Evolutionary conservation across 2,888 invertebrate species (phyloP), one percentile per base, ranked within the genome.

Genomic region (Tachina lurida): DNA sequence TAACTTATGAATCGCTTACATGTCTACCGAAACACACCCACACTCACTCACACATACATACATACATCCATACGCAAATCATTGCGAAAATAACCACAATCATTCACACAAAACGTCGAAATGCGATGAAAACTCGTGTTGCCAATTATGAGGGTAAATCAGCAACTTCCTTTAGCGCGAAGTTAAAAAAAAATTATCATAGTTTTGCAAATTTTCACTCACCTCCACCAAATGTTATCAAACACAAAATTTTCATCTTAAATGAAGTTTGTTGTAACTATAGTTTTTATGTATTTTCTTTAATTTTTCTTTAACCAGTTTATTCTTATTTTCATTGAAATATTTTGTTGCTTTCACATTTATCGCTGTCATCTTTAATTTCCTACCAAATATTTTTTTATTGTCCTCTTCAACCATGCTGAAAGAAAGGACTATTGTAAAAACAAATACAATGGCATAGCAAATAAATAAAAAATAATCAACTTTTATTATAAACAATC

Each of bases 401-500:
- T 76, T 56, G n/a, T 31, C 17, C 12, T 63, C 9, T 41, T 19
- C 15, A 54, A 56, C 49, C 22, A 43, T 41, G 52, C 15, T 31
- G 4, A 31, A 31, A 31, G 31, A 31, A 31, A 75, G 62, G 54
- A 39, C 41, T 31, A 60, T 47, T 47, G 2, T 3, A 17, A 17
- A 54, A 54, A n/a, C 17, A 17, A 47, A n/a, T 31, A 31, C 7
- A 31, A 7, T 31, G 31, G 31, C 5, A 31, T 31, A 31, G 31
- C 31, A 31, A 31, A 0, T 3, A 31, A 39, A 68, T n/a, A 52
- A 52, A 68, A 7, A 2, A 41, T 10, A 49, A 62, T 9, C n/a
- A 73, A 17, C 17, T 74, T 81, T 81, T 52, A 43, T 60, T 68
- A 52, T 60, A 74, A 68, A 81, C 71, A 68, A 83, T 77, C 73